A percentile compares a stretch with the other conserved stretches of the same genome.
Evolutionary conservation across 2,888 invertebrate species (phyloP).

Genomic region (Pharmacophagus antenor): DNA sequence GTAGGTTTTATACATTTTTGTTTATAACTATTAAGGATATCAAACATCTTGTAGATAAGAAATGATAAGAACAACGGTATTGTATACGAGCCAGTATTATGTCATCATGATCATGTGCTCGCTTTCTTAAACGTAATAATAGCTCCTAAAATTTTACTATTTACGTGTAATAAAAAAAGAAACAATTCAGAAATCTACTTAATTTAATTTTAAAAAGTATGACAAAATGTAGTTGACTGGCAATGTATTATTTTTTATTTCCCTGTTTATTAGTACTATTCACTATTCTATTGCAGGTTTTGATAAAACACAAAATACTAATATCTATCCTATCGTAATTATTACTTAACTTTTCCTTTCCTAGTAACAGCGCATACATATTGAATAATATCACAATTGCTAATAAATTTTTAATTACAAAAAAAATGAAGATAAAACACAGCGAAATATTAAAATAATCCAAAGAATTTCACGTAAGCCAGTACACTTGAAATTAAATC

Average conservation of each 20-base stretch:
- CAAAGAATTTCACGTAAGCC: not conserved
- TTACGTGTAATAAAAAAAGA: not conserved
- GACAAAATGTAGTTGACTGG: not conserved
- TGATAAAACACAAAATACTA: no score
- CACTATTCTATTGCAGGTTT: no score
- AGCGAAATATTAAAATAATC: not conserved
- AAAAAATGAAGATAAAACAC: not conserved
- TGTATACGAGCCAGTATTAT: constrained; percentile 9
- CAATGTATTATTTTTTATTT: no score
- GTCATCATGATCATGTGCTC: constrained; percentile 11
- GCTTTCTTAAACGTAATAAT: not conserved
- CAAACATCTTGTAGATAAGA: constrained; percentile 14
- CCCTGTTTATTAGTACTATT: no score
- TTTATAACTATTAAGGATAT: constrained; percentile 4
- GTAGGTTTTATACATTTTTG: not conserved
- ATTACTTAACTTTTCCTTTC: not conserved
- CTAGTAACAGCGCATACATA: not conserved
- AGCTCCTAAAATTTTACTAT: not conserved
- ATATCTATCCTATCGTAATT: no score
- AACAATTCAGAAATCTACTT: not conserved
- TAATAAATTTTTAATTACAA: not conserved
- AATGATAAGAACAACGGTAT: constrained; percentile 3
- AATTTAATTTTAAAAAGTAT: not conserved
- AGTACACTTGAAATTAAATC: constrained; percentile 35
- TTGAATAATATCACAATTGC: not conserved